Conservation (phyloP, 2,888 invertebrate genomes). For the Xylota segnis region DNA sequence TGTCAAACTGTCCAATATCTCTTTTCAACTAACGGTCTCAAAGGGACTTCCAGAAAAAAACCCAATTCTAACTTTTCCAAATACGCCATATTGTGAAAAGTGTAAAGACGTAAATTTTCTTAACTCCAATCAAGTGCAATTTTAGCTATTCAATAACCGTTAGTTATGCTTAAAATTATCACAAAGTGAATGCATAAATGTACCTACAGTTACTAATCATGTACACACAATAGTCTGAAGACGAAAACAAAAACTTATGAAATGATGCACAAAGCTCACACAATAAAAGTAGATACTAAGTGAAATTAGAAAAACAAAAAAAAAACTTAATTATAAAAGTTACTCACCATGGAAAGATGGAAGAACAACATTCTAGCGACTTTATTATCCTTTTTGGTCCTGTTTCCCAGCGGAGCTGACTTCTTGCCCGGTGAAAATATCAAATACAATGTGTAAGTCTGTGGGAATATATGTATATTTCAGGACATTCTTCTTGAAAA, state of each 20-base stretch:
- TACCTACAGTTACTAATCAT: conserved; percentile 6
- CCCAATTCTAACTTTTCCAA: conserved; percentile 51
- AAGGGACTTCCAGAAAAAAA: conserved; percentile 73
- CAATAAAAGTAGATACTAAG: conserved; percentile 45
- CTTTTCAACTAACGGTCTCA: conserved; percentile 73
- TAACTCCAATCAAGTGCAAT: conserved; percentile 4
- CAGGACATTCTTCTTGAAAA: not conserved
- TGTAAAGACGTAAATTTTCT: conserved; percentile 78
- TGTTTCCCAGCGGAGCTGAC: conserved; percentile 82
- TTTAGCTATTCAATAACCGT: conserved; percentile 1
- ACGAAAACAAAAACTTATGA: not conserved
- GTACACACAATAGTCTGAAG: conserved; percentile 37
- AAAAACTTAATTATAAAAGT: conserved; percentile 37
- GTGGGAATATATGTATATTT: not conserved
- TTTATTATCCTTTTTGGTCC: conserved; percentile 80
- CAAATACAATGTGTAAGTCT: conserved; percentile 84
- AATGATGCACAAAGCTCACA: conserved; percentile 54
- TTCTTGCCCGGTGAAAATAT: conserved; percentile 83
- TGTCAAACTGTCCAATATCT: conserved; percentile 70
- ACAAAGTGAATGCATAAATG: not conserved
- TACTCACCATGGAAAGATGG: conserved; percentile 74
- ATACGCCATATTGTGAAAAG: conserved; percentile 77
- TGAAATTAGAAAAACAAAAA: conserved; percentile 23
- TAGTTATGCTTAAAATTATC: conserved; percentile 5
- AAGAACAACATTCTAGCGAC: conserved; percentile 79